phyloP scores from a whole-genome alignment of 1,140 invertebrate species.

The Drosophila rufa region DNA sequence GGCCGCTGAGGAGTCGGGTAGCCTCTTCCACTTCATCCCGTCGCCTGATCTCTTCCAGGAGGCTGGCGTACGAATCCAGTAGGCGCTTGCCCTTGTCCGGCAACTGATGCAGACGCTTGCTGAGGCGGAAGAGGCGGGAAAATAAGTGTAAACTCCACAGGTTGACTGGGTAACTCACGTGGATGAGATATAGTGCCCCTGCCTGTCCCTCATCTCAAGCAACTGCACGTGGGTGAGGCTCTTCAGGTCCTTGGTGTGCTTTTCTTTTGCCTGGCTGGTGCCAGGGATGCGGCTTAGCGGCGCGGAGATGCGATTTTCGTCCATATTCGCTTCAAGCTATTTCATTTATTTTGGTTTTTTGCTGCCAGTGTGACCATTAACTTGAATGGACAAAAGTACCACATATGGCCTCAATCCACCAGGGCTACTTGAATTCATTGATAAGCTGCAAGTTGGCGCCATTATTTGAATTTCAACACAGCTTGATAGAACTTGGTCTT shows the following conservation, averaged over 20 bases:
- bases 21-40: constrained; percentile 87
- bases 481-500: neutral
- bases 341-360: constrained; percentile 22
- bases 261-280: constrained; percentile 50
- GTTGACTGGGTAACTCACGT: constrained; percentile 84
- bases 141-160: constrained; percentile 9
- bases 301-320: constrained; percentile 34
- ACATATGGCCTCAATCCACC: too few relatives aligned
- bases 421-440: neutral
- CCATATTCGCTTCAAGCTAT: constrained; percentile 24
- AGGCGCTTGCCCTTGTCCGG: constrained; percentile 90
- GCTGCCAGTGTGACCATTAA: constrained; percentile 6
- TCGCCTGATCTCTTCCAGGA: constrained; percentile 86
- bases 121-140: constrained; percentile 24
- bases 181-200: constrained; percentile 86
- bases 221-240: constrained; percentile 85
- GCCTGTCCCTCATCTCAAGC: constrained; percentile 86
- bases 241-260: constrained; percentile 77
- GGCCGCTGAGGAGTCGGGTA: constrained; percentile 87
- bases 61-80: constrained; percentile 86
- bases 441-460: neutral
- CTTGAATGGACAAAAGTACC: too few relatives aligned
- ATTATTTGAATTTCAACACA: neutral
- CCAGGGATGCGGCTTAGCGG: constrained; percentile 59
- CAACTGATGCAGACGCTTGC: constrained; percentile 85